These are phyloP conservation scores for Loripinus fragilis DNA, from an alignment of 2,888 invertebrate genomes.

Conservation along the genomic window DNA sequence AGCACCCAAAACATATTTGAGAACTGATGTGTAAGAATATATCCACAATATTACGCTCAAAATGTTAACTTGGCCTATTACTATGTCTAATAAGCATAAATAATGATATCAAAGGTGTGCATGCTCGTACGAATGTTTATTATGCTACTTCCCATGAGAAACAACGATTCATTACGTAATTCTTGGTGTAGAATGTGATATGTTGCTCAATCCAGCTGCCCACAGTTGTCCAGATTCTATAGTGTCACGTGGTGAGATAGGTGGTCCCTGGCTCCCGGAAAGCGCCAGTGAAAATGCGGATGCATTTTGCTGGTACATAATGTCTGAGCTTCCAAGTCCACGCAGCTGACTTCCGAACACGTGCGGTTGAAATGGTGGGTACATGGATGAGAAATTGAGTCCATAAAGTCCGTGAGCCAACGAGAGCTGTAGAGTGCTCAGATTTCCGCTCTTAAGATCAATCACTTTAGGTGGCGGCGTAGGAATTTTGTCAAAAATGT, in stretches of 20 bases:
- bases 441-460: slow-evolving; percentile 73
- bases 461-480: slow-evolving; percentile 80
- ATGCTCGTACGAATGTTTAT: no score
- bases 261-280: slow-evolving; percentile 7
- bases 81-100: no score
- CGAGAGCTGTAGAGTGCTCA: slow-evolving; percentile 67
- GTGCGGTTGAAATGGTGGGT: slow-evolving; percentile 18
- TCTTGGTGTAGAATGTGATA: slow-evolving; percentile 53
- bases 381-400: slow-evolving; percentile 50
- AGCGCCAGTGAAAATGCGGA: slow-evolving; percentile 19
- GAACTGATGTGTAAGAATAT: no score
- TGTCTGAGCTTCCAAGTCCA: slow-evolving; percentile 26
- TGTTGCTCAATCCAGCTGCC: slow-evolving; percentile 19
- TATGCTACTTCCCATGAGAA: no score
- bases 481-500: slow-evolving; percentile 81
- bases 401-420: slow-evolving; percentile 65
- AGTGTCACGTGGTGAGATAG: slow-evolving; percentile 38
- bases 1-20: no score
- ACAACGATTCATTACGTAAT: slow-evolving; percentile 15
- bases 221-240: slow-evolving; percentile 34
- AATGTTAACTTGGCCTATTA: no score
- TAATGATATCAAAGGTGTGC: no score
- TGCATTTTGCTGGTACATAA: slow-evolving; percentile 40
- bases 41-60: no score
- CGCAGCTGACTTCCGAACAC: neutral